These are phyloP conservation scores for Crotalus viridis DNA, from an alignment of 2,113 vertebrate species.

Conservation along the genomic window DNA sequence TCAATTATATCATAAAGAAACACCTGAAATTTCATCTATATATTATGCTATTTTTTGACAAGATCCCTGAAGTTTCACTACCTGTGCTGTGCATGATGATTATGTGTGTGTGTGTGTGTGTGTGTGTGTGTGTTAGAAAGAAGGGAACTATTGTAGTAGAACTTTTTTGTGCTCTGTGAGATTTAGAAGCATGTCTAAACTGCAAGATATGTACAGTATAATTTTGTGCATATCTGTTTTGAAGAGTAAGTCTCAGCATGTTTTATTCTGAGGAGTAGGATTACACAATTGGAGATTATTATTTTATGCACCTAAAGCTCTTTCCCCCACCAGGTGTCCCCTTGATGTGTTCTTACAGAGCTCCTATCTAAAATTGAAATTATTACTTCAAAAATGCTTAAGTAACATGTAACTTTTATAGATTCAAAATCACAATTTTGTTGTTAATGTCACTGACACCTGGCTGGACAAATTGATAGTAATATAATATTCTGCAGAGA, in stretches of 20 bases:
- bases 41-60: background rate
- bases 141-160: background rate
- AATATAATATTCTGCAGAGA: background rate
- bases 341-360: background rate
- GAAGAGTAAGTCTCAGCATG: background rate
- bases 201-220: background rate
- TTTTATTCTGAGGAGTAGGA: background rate
- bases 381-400: background rate
- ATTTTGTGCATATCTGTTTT: background rate
- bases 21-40: background rate
- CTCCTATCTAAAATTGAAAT: background rate
- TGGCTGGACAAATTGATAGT: background rate
- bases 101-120: background rate
- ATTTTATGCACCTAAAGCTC: background rate
- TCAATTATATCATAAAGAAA: conserved; percentile 4
- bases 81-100: background rate
- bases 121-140: background rate
- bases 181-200: background rate
- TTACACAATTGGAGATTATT: background rate
- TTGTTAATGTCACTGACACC: background rate
- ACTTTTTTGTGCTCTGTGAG: background rate
- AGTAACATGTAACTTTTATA: background rate
- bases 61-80: background rate
- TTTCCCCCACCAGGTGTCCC: background rate
- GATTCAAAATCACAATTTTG: background rate